phyloP scores from a whole-genome alignment of 2,113 vertebrate species.

The Tautogolabrus adspersus region DNA sequence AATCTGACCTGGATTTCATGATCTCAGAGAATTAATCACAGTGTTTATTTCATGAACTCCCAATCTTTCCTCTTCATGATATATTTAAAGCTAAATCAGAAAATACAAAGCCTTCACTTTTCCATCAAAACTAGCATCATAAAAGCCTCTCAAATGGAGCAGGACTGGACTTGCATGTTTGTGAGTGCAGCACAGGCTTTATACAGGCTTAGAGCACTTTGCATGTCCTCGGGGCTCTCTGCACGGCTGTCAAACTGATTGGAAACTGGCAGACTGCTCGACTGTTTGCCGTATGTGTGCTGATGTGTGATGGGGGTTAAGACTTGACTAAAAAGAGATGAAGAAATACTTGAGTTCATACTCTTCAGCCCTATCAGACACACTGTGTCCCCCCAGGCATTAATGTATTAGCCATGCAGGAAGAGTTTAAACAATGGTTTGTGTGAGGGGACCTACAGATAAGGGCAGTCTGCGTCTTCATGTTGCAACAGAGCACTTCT shows the following conservation, averaged over 20 bases:
- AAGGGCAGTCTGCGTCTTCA: neutral
- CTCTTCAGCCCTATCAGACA: slow-evolving; percentile 41
- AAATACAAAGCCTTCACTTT: slow-evolving; percentile 1
- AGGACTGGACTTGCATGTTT: slow-evolving; percentile 64
- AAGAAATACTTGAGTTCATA: slow-evolving; percentile 51
- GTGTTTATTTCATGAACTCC: neutral
- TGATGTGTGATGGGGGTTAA: slow-evolving; percentile 40
- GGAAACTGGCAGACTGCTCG: slow-evolving; percentile 40
- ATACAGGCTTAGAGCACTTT: slow-evolving; percentile 40
- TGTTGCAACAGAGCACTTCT: slow-evolving; percentile 11
- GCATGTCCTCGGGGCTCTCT: slow-evolving; percentile 34
- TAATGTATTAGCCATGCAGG: neutral
- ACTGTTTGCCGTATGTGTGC: slow-evolving; percentile 21
- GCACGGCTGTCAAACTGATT: slow-evolving; percentile 57
- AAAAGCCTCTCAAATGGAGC: slow-evolving; percentile 23
- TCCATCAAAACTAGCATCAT: neutral
- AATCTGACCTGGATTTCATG: neutral
- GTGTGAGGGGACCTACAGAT: neutral
- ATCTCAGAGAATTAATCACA: neutral
- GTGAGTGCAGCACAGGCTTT: slow-evolving; percentile 31
- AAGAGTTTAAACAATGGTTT: slow-evolving; percentile 28
- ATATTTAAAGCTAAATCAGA: slow-evolving; percentile 10
- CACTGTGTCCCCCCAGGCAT: slow-evolving; percentile 6
- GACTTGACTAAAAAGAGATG: slow-evolving; percentile 33
- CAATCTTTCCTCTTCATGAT: neutral